Evolutionary conservation across 2,113 vertebrate species (phyloP), one percentile per base, ranked within the genome.

Genomic region (Trichechus manatus): DNA sequence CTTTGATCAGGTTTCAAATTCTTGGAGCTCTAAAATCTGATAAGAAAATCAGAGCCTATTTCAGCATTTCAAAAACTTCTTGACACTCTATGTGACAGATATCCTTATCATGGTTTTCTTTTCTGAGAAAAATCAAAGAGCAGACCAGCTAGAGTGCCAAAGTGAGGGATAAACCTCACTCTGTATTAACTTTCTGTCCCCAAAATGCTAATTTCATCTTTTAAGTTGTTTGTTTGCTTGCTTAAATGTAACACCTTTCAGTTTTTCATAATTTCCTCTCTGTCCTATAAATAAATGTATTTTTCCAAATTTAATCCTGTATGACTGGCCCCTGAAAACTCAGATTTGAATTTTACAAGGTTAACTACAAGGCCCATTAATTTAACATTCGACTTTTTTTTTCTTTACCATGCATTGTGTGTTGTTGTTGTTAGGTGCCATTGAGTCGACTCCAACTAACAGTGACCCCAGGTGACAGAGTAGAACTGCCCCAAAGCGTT

Each of bases 1-100:
- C 47, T 94, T 75, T 91, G 93, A 96, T 79, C 56, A 89, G 19
- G 59, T 88, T 86, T 95, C 44, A 96, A 92, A 88, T 79, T 66
- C n/a, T 79, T 66, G 61, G n/a, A 85, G 64, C 70, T 97, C 64
- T 87, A 50, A 66, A 97, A 94, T 33, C 39, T 90, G 61, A 44
- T 95, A 91, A 90, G 75, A 92, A 88, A 88, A 96, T 22, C 42
- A 84, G 47, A 94, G 50, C 17, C 63, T 79, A 39, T 72, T 89
- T 97, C n/a, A 68, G 53, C 31, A 80, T 97, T 95, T 97, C 91
- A 94, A 91, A 89, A 84, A 75, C 61, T 86, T 64, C 79, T 94
- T 96, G 93, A 87, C 36, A 89, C 3, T 56, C 6, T 42, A 91
- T 8, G 64, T 89, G 75, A 74, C 56, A 94, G 74, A 89, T 89